Evolutionary conservation across 2,113 vertebrate genomes (phyloP).

Genomic region (Tachuris rubrigastra): DNA sequence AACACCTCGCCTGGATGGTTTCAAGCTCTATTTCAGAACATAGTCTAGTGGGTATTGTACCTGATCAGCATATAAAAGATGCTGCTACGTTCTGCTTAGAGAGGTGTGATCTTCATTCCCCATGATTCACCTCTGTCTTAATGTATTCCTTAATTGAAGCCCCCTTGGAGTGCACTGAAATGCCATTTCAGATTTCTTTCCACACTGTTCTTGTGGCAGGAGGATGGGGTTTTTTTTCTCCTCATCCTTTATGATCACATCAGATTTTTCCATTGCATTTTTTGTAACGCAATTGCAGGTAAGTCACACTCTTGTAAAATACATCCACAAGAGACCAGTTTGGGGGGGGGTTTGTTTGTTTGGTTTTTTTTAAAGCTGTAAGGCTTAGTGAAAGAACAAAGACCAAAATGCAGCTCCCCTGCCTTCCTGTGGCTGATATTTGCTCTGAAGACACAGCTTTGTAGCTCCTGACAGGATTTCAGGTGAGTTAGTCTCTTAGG

Average conservation of each 20-base stretch:
- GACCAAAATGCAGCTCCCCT: neutral
- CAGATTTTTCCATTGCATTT: neutral
- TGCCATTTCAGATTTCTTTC: neutral
- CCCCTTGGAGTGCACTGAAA: neutral
- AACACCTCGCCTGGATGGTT: neutral
- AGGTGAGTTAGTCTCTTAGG: neutral
- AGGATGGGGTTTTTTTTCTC: neutral
- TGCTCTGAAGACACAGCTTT: neutral
- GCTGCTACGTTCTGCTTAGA: neutral
- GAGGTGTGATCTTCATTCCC: neutral
- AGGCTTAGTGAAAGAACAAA: neutral
- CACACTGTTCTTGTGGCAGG: neutral
- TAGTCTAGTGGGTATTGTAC: neutral
- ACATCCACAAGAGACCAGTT: neutral
- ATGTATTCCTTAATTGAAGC: neutral
- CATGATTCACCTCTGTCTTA: neutral
- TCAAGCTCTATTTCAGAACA: neutral
- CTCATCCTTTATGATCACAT: neutral
- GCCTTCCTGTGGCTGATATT: neutral
- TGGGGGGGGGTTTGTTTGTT: fast-evolving
- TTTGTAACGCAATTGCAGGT: neutral
- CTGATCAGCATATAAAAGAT: neutral
- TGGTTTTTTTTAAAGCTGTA: neutral
- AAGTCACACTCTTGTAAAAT: neutral
- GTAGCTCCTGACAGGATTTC: neutral